A percentile compares a stretch with the other conserved stretches of the same genome.
Evolutionary conservation across 2,888 invertebrate species (phyloP).

Genomic region (Lamellibrachia columna): DNA sequence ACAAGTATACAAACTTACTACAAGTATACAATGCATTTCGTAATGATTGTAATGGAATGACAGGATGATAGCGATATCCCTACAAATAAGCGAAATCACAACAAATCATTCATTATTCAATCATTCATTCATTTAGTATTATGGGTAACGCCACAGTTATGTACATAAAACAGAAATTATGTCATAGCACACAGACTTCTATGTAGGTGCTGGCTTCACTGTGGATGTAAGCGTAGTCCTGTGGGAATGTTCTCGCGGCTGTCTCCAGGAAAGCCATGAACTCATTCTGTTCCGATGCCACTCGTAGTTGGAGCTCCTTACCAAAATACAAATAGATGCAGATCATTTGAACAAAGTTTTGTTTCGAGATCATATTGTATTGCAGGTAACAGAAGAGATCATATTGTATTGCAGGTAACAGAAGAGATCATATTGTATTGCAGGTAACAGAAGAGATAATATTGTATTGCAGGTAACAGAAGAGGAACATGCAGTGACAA

Average conservation of each 20-base stretch:
- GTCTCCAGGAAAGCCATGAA: constrained; percentile 47
- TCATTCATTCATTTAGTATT: no score
- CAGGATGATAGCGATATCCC: no score
- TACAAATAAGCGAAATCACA: no score
- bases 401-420: background rate
- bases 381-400: background rate
- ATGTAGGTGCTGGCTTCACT: constrained; percentile 48
- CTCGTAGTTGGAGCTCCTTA: constrained; percentile 47
- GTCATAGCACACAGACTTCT: constrained; percentile 40
- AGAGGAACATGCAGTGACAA: no score
- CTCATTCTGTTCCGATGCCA: constrained; percentile 50
- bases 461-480: background rate
- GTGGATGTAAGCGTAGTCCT: constrained; percentile 48
- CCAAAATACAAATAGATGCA: background rate
- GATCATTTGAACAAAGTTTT: background rate
- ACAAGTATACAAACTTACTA: no score
- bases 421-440: background rate
- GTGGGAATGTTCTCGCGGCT: constrained; percentile 39
- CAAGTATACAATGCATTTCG: no score
- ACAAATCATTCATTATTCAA: no score
- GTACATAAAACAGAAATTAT: no score
- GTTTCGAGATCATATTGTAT: background rate
- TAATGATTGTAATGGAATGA: no score
- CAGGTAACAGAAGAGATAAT: background rate
- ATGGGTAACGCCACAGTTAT: no score